Conservation (phyloP, 2,888 invertebrate genomes). For the Orthosia gracilis region DNA sequence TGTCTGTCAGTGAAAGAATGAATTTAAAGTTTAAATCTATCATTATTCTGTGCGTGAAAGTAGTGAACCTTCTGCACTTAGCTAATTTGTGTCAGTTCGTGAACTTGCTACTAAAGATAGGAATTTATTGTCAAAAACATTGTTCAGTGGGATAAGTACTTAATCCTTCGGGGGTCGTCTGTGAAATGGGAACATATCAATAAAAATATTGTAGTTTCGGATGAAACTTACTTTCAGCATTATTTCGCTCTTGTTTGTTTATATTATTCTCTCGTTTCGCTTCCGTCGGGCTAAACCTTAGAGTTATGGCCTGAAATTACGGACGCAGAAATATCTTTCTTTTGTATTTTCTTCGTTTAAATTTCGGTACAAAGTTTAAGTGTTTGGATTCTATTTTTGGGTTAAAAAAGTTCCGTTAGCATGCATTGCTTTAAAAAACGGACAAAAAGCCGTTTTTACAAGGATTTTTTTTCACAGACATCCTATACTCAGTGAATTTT, state of each 20-base stretch:
- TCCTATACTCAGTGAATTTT: no score
- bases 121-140: slow-evolving; percentile 60
- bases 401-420: neutral
- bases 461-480: no score
- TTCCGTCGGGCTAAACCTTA: neutral
- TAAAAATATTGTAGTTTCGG: slow-evolving; percentile 56
- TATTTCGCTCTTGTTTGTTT: slow-evolving; percentile 41
- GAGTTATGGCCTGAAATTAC: neutral
- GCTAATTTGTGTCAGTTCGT: neutral
- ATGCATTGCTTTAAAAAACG: neutral
- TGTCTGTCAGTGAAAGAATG: no score
- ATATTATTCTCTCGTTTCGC: slow-evolving; percentile 29
- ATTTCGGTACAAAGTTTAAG: neutral
- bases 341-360: neutral
- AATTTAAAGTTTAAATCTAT: no score
- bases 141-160: slow-evolving; percentile 51
- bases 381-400: neutral
- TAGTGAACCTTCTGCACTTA: slow-evolving; percentile 3
- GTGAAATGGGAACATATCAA: slow-evolving; percentile 57
- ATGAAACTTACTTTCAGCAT: slow-evolving; percentile 44
- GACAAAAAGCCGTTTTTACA: no score
- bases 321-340: neutral
- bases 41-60: neutral
- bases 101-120: slow-evolving; percentile 55
- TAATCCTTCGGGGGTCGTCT: slow-evolving; percentile 53